Evolutionary conservation across 2,888 invertebrate species (phyloP).

Genomic region (Stenotaenia linearis): DNA sequence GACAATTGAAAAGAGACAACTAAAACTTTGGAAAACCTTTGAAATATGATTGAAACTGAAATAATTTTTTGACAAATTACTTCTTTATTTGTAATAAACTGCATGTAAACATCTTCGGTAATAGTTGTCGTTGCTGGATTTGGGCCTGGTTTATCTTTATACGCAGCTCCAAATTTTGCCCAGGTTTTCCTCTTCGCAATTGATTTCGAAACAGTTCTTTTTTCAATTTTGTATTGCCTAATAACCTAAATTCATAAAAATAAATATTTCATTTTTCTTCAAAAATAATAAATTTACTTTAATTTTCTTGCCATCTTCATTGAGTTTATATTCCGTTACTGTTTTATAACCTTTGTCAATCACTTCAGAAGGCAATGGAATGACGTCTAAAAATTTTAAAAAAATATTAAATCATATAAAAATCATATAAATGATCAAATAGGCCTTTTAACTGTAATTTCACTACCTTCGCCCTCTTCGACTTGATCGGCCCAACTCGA

Average conservation of each 20-base stretch:
- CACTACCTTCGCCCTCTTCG: constrained; percentile 28
- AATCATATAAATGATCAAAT: too few species aligned
- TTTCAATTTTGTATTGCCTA: constrained; percentile 83
- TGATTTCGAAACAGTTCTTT: constrained; percentile 66
- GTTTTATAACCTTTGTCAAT: constrained; percentile 76
- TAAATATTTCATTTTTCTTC: too few species aligned
- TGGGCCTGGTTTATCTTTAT: constrained; percentile 86
- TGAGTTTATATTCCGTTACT: constrained; percentile 85
- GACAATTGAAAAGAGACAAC: too few species aligned
- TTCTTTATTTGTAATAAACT: constrained; percentile 46
- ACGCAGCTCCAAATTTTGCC: constrained; percentile 91
- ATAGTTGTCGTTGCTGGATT: constrained; percentile 96
- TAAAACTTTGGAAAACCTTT: too few species aligned
- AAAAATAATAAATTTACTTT: constrained; percentile 48
- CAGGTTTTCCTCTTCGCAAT: constrained; percentile 90
- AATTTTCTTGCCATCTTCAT: constrained; percentile 84
- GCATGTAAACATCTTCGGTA: constrained; percentile 93
- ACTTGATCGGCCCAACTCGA: constrained; percentile 31
- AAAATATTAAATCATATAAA: background rate
- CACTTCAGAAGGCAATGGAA: constrained; percentile 44
- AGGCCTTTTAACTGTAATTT: too few species aligned
- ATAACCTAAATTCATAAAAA: constrained; percentile 45
- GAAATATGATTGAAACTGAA: too few species aligned
- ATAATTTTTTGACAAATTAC: too few species aligned
- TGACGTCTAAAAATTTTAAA: background rate